Evolutionary conservation across 2,888 invertebrate genomes (phyloP).

Genomic region (Thera britannica): DNA sequence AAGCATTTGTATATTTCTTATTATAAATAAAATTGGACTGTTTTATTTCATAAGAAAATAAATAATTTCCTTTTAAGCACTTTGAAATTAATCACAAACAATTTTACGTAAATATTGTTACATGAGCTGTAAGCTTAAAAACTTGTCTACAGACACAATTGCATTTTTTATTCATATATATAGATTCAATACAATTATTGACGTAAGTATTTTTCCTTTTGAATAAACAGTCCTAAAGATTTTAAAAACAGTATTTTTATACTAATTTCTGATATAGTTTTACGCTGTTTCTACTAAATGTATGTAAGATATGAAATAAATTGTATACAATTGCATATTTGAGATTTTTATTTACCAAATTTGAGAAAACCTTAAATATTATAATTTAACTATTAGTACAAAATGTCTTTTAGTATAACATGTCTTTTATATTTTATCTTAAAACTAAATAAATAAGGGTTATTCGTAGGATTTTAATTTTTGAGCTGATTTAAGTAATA

Average conservation of each 20-base stretch:
- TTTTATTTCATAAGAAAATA: conserved; percentile 45
- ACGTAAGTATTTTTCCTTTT: conserved; percentile 41
- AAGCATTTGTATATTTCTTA: conserved; percentile 32
- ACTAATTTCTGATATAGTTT: conserved; percentile 77
- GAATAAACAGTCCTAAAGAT: conserved; percentile 46
- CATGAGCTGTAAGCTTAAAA: conserved; percentile 15
- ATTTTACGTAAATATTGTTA: background rate
- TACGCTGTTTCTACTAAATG: conserved; percentile 75
- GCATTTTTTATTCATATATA: conserved; percentile 11
- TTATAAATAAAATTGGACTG: conserved; percentile 16
- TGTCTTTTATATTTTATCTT: conserved; percentile 33
- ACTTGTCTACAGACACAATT: conserved; percentile 4
- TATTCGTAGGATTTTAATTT: background rate
- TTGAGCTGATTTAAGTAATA: background rate
- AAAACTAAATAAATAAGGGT: conserved; percentile 4
- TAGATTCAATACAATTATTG: background rate
- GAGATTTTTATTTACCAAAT: conserved; percentile 44
- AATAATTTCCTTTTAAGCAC: background rate
- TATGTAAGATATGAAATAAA: conserved; percentile 75
- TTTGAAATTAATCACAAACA: background rate
- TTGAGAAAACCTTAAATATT: conserved; percentile 19
- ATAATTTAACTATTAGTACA: conserved; percentile 17
- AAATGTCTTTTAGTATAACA: conserved; percentile 34
- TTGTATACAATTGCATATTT: conserved; percentile 77
- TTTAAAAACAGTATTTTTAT: conserved; percentile 79